A percentile compares a stretch with the other conserved stretches of the same genome.
These are phyloP conservation scores for Eulemur albifrons DNA, from an alignment of 2,797 vertebrate genomes.

Conservation along the genomic window DNA sequence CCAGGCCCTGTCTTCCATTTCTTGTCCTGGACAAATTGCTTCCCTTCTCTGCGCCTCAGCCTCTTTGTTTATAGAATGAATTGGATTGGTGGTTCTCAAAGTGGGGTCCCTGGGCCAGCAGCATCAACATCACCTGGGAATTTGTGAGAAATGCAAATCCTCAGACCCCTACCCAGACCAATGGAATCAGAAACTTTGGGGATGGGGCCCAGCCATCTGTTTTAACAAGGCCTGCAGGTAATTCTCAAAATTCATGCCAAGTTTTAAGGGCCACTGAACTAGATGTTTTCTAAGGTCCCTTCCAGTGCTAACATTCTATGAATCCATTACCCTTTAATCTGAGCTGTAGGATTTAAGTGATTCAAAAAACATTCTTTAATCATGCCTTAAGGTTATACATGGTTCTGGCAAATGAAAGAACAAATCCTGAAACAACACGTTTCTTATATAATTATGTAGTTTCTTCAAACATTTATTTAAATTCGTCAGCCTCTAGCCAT, in stretches of 20 bases:
- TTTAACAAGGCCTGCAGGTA: background rate
- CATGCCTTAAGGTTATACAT: slow-evolving; percentile 2
- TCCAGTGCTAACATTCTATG: background rate
- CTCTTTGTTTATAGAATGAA: background rate
- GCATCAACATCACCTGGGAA: background rate
- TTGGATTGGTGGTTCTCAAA: background rate
- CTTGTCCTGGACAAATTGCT: background rate
- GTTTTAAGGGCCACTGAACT: slow-evolving; percentile 35
- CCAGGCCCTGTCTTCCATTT: background rate
- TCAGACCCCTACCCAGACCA: background rate
- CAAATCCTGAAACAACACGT: background rate
- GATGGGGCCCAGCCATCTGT: background rate
- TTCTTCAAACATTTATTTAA: slow-evolving; percentile 62
- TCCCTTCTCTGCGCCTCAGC: background rate
- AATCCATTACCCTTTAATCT: slow-evolving; percentile 50
- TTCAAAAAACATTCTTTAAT: background rate
- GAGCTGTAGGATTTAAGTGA: slow-evolving; percentile 32
- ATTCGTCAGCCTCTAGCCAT: slow-evolving; percentile 50
- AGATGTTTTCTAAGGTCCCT: slow-evolving; percentile 25
- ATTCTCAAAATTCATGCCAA: slow-evolving; percentile 24
- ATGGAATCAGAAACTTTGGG: background rate
- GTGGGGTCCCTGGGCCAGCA: background rate
- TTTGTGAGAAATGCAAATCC: background rate
- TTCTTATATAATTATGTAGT: slow-evolving; percentile 20
- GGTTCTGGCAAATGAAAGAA: background rate